phyloP scores from a whole-genome alignment of 1,140 invertebrate genomes.

The Palaemon carinicauda region DNA sequence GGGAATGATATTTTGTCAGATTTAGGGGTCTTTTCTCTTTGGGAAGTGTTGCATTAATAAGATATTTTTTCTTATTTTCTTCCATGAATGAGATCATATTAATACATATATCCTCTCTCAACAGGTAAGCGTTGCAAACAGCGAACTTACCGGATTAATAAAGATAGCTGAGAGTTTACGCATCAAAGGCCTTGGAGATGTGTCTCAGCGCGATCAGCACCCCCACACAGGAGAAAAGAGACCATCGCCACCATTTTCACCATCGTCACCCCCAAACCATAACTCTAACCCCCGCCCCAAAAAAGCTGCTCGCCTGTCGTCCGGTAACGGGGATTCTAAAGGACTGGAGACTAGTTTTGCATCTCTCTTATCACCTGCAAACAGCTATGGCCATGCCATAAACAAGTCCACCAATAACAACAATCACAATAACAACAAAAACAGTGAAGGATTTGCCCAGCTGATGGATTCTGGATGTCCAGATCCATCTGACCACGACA shows the following conservation, averaged over 20 bases:
- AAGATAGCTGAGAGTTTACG: conserved; percentile 84
- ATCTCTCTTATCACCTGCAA: conserved; percentile 39
- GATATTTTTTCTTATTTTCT: no score
- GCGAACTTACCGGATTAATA: conserved; percentile 85
- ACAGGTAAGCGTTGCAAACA: conserved; percentile 88
- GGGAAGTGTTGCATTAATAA: background rate
- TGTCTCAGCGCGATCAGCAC: conserved; percentile 66
- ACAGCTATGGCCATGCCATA: conserved; percentile 47
- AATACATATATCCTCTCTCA: background rate
- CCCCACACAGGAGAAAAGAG: conserved; percentile 45
- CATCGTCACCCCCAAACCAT: conserved; percentile 33
- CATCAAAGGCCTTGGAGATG: conserved; percentile 86
- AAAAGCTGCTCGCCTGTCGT: conserved; percentile 41
- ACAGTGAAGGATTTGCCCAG: conserved; percentile 46
- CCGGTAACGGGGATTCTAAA: conserved; percentile 38
- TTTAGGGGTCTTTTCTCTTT: background rate
- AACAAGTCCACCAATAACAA: conserved; percentile 25
- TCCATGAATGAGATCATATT: background rate
- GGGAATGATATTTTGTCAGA: no score
- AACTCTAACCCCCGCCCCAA: conserved; percentile 39
- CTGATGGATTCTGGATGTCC: conserved; percentile 42
- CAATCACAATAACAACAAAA: conserved; percentile 1
- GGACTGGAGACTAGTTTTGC: conserved; percentile 37
- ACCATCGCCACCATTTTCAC: conserved; percentile 41
- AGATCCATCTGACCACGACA: conserved; percentile 33